Base-by-base conservation (phyloP, 1,140 invertebrate genomes). In the Colletes gigas region DNA sequence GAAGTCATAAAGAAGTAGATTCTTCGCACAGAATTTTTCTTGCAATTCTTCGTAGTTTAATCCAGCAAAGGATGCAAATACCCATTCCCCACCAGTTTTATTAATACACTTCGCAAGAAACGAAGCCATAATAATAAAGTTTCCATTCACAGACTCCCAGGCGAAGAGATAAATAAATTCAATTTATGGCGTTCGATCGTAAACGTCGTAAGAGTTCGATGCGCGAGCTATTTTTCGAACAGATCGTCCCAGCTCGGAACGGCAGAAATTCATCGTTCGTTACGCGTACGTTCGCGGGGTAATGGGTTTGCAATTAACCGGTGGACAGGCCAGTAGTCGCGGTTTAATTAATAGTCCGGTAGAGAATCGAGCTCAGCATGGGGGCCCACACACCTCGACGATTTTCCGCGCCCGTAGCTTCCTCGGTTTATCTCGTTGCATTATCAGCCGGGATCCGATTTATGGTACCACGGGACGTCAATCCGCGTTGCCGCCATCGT, bases 261-360 rank as follows among this genome's bases (percentile, higher is more conserved):
- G 9, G 12, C 52, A 19, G 14, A 52, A 70, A 83, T 77, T 57
- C 30, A 77, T 21, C 62, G 41, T n/a, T 54, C 47, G 41, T 84
- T 75, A 66, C 44, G 41, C 50, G 14, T 60, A 72, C n/a, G 62
- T 63, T 54, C 52, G 60, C 65, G 14, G 15, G 68, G 57, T 84
- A 85, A 85, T 68, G 70, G 55, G 54, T 78, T 73, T 67, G 69
- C 73, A 86, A 86, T 86, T 86, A 85, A 83, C 55, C 30, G 21
- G 63, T 57, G 55, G 76, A 82, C 79, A 81, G 76, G 65, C 50
- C 73, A 77, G 86, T 80, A 87, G 80, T 83, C 71, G 67, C 63
- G 55, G 54, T 73, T 88, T 88, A 87, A 87, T 87, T 87, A 87
- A 86, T 87, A 87, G 85, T 74, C 39, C 52, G 57, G 44, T n/a